Conservation (phyloP, 1,140 invertebrate species). For the Aleiodes sp. region DNA sequence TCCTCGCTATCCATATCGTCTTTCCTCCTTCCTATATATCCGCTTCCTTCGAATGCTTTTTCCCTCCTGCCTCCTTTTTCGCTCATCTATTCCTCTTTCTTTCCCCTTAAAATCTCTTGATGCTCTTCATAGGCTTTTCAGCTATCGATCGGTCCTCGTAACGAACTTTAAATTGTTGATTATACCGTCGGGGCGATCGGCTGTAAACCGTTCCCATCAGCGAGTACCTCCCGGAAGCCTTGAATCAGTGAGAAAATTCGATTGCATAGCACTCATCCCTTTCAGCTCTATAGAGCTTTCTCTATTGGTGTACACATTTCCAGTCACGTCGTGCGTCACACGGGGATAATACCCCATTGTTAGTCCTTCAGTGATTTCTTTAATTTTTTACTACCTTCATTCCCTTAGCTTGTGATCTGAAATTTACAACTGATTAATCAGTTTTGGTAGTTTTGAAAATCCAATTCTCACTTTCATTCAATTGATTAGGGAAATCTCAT, state of each 20-base stretch:
- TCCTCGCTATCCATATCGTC: not conserved
- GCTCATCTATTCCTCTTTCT: not conserved
- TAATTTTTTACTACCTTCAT: too few species aligned
- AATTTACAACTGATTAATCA: too few species aligned
- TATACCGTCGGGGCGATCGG: slow-evolving; percentile 45
- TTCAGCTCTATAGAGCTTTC: too few species aligned
- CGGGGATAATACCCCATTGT: too few species aligned
- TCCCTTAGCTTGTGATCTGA: too few species aligned
- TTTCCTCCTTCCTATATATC: slow-evolving; percentile 27
- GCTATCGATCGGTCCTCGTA: slow-evolving; percentile 50
- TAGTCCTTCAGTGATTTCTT: too few species aligned
- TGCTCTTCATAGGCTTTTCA: slow-evolving; percentile 26
- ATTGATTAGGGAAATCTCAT: too few species aligned
- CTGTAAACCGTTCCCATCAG: slow-evolving; percentile 30
- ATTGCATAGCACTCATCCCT: too few species aligned
- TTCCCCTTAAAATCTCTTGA: slow-evolving; percentile 16
- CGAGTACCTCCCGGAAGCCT: not conserved
- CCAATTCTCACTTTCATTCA: too few species aligned
- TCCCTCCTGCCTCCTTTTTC: not conserved
- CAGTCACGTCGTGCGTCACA: not conserved
- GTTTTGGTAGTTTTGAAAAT: too few species aligned
- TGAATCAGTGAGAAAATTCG: slow-evolving; percentile 24
- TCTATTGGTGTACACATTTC: too few species aligned
- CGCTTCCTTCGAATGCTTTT: not conserved
- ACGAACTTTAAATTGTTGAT: slow-evolving; percentile 59